Evolutionary conservation across 2,797 vertebrate genomes (phyloP).

Genomic region (Denticeps clupeoides): DNA sequence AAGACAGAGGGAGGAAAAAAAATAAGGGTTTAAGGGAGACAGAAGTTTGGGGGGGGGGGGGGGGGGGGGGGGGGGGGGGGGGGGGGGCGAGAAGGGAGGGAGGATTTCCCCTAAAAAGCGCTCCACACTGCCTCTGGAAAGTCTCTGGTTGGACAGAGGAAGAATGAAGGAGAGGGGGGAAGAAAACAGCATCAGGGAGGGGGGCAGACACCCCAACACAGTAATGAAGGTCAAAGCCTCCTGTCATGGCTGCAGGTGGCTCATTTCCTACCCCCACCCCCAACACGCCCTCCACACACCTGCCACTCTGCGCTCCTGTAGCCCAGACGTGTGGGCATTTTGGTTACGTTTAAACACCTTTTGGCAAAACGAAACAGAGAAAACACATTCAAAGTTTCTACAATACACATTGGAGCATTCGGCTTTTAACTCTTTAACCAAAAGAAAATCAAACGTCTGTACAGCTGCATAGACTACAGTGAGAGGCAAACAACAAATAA

Average conservation of each 20-base stretch:
- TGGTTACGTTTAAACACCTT: no score
- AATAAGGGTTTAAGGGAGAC: conserved; percentile 6
- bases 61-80: conserved; percentile 6
- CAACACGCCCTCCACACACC: conserved; percentile 17
- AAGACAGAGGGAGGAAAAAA: conserved; percentile 7
- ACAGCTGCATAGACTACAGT: no score
- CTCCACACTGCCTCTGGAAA: not conserved
- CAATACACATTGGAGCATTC: no score
- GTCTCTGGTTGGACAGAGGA: conserved; percentile 2
- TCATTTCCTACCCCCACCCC: conserved; percentile 60
- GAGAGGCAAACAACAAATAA: no score
- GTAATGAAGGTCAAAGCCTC: conserved; percentile 86
- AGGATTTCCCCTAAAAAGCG: conserved; percentile 5
- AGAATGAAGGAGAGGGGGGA: conserved; percentile 4
- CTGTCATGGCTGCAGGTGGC: conserved; percentile 79
- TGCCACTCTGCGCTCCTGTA: conserved; percentile 31
- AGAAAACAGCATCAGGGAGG: no score
- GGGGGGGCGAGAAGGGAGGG: conserved; percentile 19
- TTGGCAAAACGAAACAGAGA: no score
- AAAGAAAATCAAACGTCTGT: no score
- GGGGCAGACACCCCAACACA: conserved; percentile 23
- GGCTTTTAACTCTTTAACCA: no score
- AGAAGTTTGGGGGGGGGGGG: conserved; percentile 6
- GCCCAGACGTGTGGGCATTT: conserved; percentile 4
- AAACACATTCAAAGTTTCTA: no score